Percentiles rank a stretch among this genome's conserved stretches.
Evolutionary conservation across 64 coral and sea anemone genomes (phyloP).

Genomic region (Montipora efflorescens): DNA sequence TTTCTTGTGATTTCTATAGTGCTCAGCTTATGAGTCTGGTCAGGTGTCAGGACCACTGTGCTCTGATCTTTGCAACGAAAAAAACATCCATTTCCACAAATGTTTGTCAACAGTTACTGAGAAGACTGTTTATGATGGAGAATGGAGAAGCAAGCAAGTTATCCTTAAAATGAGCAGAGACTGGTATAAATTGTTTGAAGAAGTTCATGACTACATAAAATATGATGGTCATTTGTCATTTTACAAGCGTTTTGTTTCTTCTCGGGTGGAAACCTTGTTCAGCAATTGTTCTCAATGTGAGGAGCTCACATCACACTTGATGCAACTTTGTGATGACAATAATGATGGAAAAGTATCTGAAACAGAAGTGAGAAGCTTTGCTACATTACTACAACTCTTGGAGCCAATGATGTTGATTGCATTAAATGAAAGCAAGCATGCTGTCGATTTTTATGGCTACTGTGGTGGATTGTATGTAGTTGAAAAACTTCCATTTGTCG

Average conservation of each 20-base stretch:
- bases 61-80: slow-evolving; percentile 55
- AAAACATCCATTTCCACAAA: slow-evolving; percentile 12
- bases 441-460: slow-evolving; percentile 80
- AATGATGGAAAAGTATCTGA: slow-evolving; percentile 50
- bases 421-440: slow-evolving; percentile 80
- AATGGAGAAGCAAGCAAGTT: slow-evolving; percentile 58
- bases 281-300: slow-evolving; percentile 70
- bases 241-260: not conserved
- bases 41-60: slow-evolving; percentile 76
- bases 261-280: slow-evolving; percentile 62
- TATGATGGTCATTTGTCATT: not conserved
- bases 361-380: slow-evolving; percentile 56
- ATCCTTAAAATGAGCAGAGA: slow-evolving; percentile 58
- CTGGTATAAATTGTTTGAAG: slow-evolving; percentile 17
- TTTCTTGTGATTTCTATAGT: slow-evolving; percentile 40
- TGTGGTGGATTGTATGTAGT: slow-evolving; percentile 83
- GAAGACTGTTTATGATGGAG: slow-evolving; percentile 67
- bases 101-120: slow-evolving; percentile 63
- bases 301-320: slow-evolving; percentile 7
- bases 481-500: slow-evolving; percentile 67
- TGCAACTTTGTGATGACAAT: slow-evolving; percentile 52
- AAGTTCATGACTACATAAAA: not conserved
- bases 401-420: slow-evolving; percentile 66
- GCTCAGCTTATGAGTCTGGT: slow-evolving; percentile 56
- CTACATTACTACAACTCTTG: slow-evolving; percentile 56